These are phyloP conservation scores for Scaeva pyrastri DNA, from an alignment of 2,888 invertebrate genomes.

Conservation along the genomic window DNA sequence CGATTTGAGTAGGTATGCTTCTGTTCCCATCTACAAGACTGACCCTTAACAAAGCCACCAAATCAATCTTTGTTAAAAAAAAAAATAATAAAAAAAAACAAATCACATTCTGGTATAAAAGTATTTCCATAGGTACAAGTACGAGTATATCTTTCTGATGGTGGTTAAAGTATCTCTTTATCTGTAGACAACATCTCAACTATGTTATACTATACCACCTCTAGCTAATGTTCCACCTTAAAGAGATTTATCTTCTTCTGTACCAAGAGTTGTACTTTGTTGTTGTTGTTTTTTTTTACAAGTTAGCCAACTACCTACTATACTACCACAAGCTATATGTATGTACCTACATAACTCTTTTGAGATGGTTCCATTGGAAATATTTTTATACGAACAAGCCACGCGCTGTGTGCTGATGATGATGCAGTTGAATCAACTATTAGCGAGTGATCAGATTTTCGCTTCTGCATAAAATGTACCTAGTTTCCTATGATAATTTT, in stretches of 20 bases:
- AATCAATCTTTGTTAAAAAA: conserved; percentile 42
- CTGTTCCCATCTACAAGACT: neutral
- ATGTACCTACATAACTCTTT: too few species aligned
- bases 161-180: conserved; percentile 14
- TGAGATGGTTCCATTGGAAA: conserved; percentile 1
- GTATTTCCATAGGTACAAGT: too few species aligned
- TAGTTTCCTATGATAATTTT: conserved; percentile 32
- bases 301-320: conserved; percentile 49
- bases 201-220: conserved; percentile 48
- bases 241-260: conserved; percentile 61
- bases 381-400: conserved; percentile 22
- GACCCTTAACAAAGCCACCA: neutral
- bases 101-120: conserved; percentile 44
- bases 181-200: conserved; percentile 60
- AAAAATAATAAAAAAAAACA: conserved; percentile 51
- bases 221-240: conserved; percentile 59
- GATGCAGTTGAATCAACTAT: conserved; percentile 11
- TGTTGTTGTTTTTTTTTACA: conserved; percentile 6
- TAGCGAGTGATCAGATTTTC: neutral
- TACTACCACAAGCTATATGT: too few species aligned
- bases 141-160: conserved; percentile 14
- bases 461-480: conserved; percentile 1
- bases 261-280: too few species aligned
- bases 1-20: neutral
- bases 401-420: conserved; percentile 40